phyloP scores from a whole-genome alignment of 2,888 invertebrate genomes.

The Acronicta leporina region DNA sequence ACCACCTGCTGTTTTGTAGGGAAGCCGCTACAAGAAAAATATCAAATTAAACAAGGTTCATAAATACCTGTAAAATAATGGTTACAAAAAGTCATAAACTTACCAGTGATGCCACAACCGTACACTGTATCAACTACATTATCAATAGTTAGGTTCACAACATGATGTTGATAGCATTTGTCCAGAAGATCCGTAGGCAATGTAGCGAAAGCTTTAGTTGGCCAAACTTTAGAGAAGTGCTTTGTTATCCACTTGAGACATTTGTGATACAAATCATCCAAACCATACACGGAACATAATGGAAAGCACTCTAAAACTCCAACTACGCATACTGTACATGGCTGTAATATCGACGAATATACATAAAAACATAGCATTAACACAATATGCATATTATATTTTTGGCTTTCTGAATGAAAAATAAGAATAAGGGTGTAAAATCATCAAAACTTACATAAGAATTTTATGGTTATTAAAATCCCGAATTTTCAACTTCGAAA shows the following conservation, averaged over 20 bases:
- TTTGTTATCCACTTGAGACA: conserved; percentile 96
- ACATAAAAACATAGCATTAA: too few species aligned
- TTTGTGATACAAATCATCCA: conserved; percentile 96
- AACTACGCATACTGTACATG: conserved; percentile 95
- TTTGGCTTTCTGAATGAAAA: too few species aligned
- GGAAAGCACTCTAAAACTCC: conserved; percentile 97
- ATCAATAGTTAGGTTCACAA: conserved; percentile 93
- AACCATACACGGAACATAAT: conserved; percentile 94
- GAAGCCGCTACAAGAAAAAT: conserved; percentile 85
- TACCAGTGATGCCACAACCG: conserved; percentile 92
- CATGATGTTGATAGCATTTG: conserved; percentile 95
- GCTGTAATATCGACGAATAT: conserved; percentile 85
- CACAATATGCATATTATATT: too few species aligned
- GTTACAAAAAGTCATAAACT: conserved; percentile 64
- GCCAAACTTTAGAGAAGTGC: conserved; percentile 96
- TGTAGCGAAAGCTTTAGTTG: conserved; percentile 96
- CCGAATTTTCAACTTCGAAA: too few species aligned
- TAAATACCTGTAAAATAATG: background rate
- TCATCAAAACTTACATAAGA: too few species aligned
- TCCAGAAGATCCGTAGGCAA: conserved; percentile 94
- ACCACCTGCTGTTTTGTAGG: conserved; percentile 95
- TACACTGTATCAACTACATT: conserved; percentile 95
- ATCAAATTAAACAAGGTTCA: background rate
- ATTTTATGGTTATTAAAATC: too few species aligned
- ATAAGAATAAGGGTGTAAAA: too few species aligned